Base-by-base conservation (phyloP, 2,797 vertebrate species). In the Antrozous pallidus region DNA sequence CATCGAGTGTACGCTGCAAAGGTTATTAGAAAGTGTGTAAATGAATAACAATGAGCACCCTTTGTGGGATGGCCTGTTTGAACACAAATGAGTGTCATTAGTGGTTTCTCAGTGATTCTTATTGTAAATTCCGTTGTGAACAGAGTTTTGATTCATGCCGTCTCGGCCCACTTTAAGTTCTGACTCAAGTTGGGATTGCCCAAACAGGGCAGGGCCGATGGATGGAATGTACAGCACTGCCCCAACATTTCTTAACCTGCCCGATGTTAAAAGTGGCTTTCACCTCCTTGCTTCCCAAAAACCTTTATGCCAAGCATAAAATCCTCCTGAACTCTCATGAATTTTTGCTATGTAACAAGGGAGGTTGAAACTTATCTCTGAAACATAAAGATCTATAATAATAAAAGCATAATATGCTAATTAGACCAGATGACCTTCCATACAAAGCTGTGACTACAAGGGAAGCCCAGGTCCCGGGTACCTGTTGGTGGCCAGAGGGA, bases 201-300 rank as follows among this genome's bases (percentile, higher is more conserved):
- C 51, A 81, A 89, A 80, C 28, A 90, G 84, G 85, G 51, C 47
- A 93, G 84, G 77, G 90, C 51, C 49, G 56, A 79, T 13, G 38
- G 54, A 51, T 36, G 67, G 90, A 95, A 96, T 77, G 67, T 54
- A 2, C 33, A 69, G n/a, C 14, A 6, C 63, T 75, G 65, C 70
- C 75, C 42, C 49, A 75, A 90, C 93, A 73, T 91, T 93, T 90
- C 85, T 61, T 88, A 96, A 95, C 74, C 70, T 95, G 91, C 87
- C 81, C 42, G 45, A 26, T n/a, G 40, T 90, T 71, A 33, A 49
- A 94, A 91, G 42, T 40, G 10, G 22, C 26, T 26, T 51, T 40
- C 33, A 36, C 56, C 49, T 24, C 8, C 56, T 65, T 95, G 63
- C 3, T 31, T 88, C 63, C 91, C 40, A 89, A 70, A 92, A 93